These are phyloP conservation scores for Julus scandinavius DNA, from an alignment of 2,888 invertebrate species.

Conservation along the genomic window DNA sequence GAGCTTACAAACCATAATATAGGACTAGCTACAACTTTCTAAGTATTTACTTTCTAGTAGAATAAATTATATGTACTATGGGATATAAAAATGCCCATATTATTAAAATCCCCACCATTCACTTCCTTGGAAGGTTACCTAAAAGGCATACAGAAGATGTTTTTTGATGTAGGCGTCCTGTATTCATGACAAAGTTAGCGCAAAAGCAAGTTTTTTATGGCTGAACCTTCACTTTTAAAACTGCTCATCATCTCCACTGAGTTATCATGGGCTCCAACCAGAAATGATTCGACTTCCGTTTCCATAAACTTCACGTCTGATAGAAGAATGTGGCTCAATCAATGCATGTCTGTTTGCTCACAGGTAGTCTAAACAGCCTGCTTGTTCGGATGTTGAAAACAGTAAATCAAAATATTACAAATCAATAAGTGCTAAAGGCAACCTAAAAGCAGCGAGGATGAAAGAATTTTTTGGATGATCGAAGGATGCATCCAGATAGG, in stretches of 20 bases:
- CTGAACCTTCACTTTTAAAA: background rate
- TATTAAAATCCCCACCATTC: too few relatives aligned
- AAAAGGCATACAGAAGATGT: too few relatives aligned
- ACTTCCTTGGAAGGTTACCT: too few relatives aligned
- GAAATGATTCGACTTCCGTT: constrained; percentile 7
- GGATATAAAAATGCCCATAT: too few relatives aligned
- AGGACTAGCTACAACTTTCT: too few relatives aligned
- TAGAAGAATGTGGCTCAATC: background rate
- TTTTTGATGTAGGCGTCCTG: too few relatives aligned
- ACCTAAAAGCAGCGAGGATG: background rate
- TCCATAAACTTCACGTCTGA: background rate
- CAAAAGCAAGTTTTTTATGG: background rate
- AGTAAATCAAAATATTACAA: constrained; percentile 5
- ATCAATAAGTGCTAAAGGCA: background rate
- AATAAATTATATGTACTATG: too few relatives aligned
- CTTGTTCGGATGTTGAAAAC: background rate
- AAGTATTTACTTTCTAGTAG: too few relatives aligned
- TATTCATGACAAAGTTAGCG: too few relatives aligned
- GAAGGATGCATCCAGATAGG: background rate
- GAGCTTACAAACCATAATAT: too few relatives aligned
- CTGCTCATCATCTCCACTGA: background rate
- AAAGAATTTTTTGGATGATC: background rate
- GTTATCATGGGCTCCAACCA: background rate
- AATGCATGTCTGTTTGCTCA: background rate
- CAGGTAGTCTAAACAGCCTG: background rate